Conservation (phyloP, 2,797 vertebrate species). For the Eospalax fontanierii region DNA sequence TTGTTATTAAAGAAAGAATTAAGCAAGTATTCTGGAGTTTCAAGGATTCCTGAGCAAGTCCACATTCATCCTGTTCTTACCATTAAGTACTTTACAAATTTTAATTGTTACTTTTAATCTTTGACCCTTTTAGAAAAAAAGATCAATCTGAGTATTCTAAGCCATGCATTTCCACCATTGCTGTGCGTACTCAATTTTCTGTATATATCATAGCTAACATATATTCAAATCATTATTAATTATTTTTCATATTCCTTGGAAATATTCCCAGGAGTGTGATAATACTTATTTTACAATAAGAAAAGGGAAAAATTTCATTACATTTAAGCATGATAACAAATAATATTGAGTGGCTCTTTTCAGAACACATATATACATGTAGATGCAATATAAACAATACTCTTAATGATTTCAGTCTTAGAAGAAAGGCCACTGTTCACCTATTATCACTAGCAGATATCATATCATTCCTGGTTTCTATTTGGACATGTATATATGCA, state of each 20-base stretch:
- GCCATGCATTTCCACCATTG: conserved; percentile 20
- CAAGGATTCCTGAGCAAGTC: conserved; percentile 36
- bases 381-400: background rate
- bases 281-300: background rate
- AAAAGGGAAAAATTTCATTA: background rate
- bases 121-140: conserved; percentile 39
- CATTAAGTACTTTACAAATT: conserved; percentile 60
- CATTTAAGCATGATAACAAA: background rate
- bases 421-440: background rate
- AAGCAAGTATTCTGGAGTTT: background rate
- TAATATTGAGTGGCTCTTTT: background rate
- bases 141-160: conserved; percentile 28
- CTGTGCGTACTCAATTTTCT: conserved; percentile 36
- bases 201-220: conserved; percentile 13
- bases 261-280: conserved; percentile 15
- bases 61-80: conserved; percentile 43
- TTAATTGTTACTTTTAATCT: conserved; percentile 56
- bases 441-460: background rate
- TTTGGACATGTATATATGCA: background rate
- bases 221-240: conserved; percentile 38
- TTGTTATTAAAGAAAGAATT: background rate
- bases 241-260: conserved; percentile 55
- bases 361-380: too few relatives aligned
- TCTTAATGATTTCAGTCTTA: background rate
- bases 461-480: background rate